A percentile compares a stretch with the other conserved stretches of the same genome.
These are phyloP conservation scores for Drosophila quinaria DNA, from an alignment of 2,888 invertebrate species.

Conservation along the genomic window DNA sequence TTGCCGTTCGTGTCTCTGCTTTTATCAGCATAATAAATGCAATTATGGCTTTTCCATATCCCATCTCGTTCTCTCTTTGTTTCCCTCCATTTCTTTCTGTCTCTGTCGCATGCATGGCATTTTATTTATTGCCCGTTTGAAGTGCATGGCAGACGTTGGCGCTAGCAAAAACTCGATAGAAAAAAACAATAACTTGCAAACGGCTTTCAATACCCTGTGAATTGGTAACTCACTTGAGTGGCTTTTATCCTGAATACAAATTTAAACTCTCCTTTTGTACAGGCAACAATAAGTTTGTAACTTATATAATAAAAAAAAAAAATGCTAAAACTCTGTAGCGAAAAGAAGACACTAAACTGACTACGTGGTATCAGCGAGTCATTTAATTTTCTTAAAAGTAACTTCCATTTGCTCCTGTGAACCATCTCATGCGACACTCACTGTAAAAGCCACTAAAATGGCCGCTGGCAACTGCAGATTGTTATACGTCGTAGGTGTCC, in stretches of 20 bases:
- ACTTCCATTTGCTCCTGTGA: constrained; percentile 11
- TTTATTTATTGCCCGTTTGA: constrained; percentile 68
- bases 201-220: constrained; percentile 37
- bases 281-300: no score
- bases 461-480: constrained; percentile 24
- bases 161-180: constrained; percentile 55
- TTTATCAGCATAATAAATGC: constrained; percentile 84
- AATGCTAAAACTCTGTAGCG: not conserved
- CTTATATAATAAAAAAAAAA: no score
- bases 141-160: constrained; percentile 56
- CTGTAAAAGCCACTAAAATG: constrained; percentile 64
- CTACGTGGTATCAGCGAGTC: constrained; percentile 10
- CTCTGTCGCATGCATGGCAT: constrained; percentile 15
- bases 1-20: constrained; percentile 62
- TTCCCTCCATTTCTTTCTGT: constrained; percentile 13
- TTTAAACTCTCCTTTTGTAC: not conserved
- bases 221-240: no score
- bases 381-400: not conserved
- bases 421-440: constrained; percentile 22
- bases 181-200: constrained; percentile 63
- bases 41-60: constrained; percentile 76
- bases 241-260: not conserved
- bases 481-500: constrained; percentile 6
- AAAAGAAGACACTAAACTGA: no score
- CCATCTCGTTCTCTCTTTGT: constrained; percentile 19